phyloP scores from a whole-genome alignment of 2,797 vertebrate genomes.

The Enteromius treurensis region DNA sequence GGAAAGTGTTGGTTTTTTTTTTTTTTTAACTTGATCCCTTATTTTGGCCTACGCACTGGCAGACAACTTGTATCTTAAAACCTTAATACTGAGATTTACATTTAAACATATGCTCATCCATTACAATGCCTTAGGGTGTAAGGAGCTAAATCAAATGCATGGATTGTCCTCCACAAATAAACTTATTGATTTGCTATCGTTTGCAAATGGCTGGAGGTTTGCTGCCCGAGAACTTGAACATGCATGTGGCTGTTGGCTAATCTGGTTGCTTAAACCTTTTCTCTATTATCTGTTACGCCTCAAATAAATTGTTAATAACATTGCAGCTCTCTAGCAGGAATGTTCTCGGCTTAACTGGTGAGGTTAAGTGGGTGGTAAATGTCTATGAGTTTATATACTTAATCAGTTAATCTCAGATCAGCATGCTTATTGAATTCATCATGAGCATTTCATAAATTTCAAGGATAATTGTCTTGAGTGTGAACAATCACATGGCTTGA shows the following conservation, averaged over 20 bases:
- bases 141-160: constrained; percentile 5
- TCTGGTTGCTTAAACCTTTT: background rate
- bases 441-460: background rate
- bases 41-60: background rate
- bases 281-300: background rate
- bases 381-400: background rate
- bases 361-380: background rate
- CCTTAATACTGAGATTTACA: constrained; percentile 1
- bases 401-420: constrained; percentile 23
- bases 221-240: constrained; percentile 7
- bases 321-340: background rate
- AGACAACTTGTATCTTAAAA: constrained; percentile 11
- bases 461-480: background rate
- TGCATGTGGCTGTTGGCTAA: background rate
- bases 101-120: background rate
- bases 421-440: constrained; percentile 13
- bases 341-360: background rate
- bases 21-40: background rate
- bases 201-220: background rate
- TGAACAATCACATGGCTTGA: background rate
- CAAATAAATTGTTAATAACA: background rate
- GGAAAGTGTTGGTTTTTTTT: background rate
- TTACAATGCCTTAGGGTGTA: background rate
- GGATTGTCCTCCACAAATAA: constrained; percentile 13
- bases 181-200: constrained; percentile 16